Conservation (phyloP, 1,140 invertebrate species). For the Procambarus virginalis region DNA sequence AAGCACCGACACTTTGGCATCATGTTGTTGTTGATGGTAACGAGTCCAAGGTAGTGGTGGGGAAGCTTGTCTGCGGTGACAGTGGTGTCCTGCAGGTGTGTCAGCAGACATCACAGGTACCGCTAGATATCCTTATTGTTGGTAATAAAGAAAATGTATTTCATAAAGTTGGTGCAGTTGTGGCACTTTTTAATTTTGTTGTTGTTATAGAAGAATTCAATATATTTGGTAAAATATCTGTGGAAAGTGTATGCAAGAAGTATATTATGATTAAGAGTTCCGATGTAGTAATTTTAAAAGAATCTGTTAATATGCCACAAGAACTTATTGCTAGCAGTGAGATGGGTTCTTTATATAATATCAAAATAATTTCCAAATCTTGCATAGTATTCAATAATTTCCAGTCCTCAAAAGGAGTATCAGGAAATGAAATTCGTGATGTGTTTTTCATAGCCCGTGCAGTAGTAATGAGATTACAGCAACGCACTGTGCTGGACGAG, state of each 20-base stretch:
- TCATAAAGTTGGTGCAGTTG: background rate
- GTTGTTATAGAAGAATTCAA: conserved; percentile 6
- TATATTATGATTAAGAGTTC: conserved; percentile 1
- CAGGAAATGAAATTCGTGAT: background rate
- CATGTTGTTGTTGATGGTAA: background rate
- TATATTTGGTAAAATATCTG: background rate
- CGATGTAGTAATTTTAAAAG: background rate
- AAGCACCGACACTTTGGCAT: background rate
- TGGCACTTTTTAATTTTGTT: background rate
- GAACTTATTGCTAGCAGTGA: background rate
- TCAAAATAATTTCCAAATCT: conserved; percentile 23
- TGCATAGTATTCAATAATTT: background rate
- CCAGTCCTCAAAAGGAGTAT: background rate
- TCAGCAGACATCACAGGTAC: background rate
- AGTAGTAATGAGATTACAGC: background rate
- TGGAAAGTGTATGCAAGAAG: background rate
- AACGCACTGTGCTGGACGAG: background rate
- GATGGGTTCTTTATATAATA: background rate
- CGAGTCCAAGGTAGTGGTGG: background rate
- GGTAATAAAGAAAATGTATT: conserved; percentile 12
- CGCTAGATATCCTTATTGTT: conserved; percentile 2
- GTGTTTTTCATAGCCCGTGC: background rate
- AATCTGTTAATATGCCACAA: background rate
- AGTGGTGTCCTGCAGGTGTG: background rate
- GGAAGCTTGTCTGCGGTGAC: background rate